Evolutionary conservation across 1,140 invertebrate species (phyloP), one percentile per base, ranked within the genome.

Genomic region (Drosophila suzukii): DNA sequence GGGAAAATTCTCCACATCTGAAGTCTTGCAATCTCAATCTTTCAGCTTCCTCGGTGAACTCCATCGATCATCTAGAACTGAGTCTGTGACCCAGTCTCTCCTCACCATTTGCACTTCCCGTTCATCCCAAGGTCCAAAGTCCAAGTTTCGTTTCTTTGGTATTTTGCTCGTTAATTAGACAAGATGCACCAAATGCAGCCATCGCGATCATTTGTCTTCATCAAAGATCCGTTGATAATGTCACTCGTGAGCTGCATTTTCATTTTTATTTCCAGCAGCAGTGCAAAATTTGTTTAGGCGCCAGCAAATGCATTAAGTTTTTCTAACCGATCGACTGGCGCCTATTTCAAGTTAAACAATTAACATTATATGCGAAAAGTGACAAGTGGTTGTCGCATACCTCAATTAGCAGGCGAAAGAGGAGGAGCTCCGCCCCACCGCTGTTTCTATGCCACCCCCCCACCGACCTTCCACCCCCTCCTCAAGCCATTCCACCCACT

Each of bases 361-460:
- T 83, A 79, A 76, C 88, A 88, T 82, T 88, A 79, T 82, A 68
- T 81, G 79, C 86, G 86, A 85, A 85, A 86, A 74, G 83, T 86
- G 83, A 88, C 83, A 86, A 86, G 82, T 86, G 83, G 78, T 68
- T 71, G 82, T 74, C 84, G 84, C 83, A 86, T 86, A 86, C 83
- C 83, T 86, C 83, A 86, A 86, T 86, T 86, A 86, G 80, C 79
- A 62, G 65, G 51, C 71, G 36, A 75, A 81, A 73, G 79, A 51
- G 30, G 36, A 53, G 30, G 36, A 53, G n/a, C 32, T 34, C 36
- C 56, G 50, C 44, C 50, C 72, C 55, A 74, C 58, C 43, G 56
- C 38, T 61, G 17, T n/a, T 55, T 46, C 70, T 47, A 50, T 15
- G 24, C 10, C 12, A 30, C 24, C 17, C 12, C 10, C 20, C 13